Evolutionary conservation across 2,113 vertebrate species (phyloP).

Genomic region (Phodopus roborovskii): DNA sequence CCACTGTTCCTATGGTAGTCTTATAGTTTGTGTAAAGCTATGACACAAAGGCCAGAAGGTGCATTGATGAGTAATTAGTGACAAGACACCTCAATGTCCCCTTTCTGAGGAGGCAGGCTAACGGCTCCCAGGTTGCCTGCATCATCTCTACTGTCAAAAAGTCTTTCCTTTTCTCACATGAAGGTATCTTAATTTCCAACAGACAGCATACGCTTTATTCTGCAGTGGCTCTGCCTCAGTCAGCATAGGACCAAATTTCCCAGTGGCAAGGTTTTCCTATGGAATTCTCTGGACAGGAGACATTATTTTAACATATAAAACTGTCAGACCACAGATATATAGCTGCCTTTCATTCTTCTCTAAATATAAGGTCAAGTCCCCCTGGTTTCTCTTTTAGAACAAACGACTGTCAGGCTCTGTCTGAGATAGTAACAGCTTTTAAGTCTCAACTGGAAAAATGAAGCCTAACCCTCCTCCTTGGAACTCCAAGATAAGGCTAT

Average conservation of each 20-base stretch:
- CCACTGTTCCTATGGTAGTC: background rate
- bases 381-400: background rate
- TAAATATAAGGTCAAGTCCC: background rate
- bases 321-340: background rate
- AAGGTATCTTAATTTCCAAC: background rate
- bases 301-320: background rate
- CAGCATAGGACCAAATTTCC: background rate
- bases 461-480: background rate
- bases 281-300: background rate
- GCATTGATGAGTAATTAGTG: background rate
- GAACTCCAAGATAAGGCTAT: background rate
- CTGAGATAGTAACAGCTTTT: background rate
- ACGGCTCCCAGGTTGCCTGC: background rate
- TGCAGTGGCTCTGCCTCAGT: background rate
- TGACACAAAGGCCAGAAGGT: background rate
- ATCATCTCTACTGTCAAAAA: background rate
- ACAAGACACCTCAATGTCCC: background rate
- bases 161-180: background rate
- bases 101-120: background rate
- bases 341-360: background rate
- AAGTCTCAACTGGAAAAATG: too few relatives aligned
- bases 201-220: background rate
- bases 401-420: background rate
- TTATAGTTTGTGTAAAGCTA: background rate
- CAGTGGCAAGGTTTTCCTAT: background rate